Percentiles rank a stretch among this genome's conserved stretches.
phyloP scores from a whole-genome alignment of 2,113 vertebrate genomes.

The Spermophilus dauricus region DNA sequence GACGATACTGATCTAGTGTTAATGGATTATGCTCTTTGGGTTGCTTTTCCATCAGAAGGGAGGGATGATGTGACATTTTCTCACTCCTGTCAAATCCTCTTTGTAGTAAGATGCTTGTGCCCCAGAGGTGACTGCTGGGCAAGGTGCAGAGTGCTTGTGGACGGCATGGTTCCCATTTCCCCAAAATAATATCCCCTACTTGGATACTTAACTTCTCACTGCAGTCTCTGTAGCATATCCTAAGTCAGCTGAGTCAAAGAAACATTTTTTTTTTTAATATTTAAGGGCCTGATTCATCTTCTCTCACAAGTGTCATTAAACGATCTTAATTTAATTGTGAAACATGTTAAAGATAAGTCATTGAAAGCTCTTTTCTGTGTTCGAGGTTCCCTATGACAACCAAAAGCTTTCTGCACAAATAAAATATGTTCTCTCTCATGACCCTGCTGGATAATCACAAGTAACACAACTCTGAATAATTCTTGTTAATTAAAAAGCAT shows the following conservation, averaged over 20 bases:
- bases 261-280: constrained; percentile 32
- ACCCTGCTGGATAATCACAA: constrained; percentile 34
- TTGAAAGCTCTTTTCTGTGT: constrained; percentile 9
- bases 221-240: neutral
- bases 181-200: too few relatives aligned
- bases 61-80: neutral
- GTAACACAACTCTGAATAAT: neutral
- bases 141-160: neutral
- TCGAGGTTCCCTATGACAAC: constrained; percentile 53
- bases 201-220: neutral
- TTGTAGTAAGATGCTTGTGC: neutral
- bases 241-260: neutral
- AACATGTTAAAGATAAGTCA: constrained; percentile 25
- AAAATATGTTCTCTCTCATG: constrained; percentile 22
- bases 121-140: neutral
- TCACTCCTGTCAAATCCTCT: neutral
- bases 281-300: constrained; percentile 50
- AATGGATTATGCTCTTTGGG: neutral
- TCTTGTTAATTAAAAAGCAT: constrained; percentile 45
- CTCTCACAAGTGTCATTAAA: constrained; percentile 45
- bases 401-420: neutral
- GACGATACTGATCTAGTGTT: neutral
- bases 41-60: neutral
- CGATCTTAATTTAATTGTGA: constrained; percentile 33
- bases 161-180: rapidly evolving